Evolutionary conservation across 2,113 vertebrate species (phyloP), one percentile per base, ranked within the genome.

Genomic region (Noctilio leporinus): DNA sequence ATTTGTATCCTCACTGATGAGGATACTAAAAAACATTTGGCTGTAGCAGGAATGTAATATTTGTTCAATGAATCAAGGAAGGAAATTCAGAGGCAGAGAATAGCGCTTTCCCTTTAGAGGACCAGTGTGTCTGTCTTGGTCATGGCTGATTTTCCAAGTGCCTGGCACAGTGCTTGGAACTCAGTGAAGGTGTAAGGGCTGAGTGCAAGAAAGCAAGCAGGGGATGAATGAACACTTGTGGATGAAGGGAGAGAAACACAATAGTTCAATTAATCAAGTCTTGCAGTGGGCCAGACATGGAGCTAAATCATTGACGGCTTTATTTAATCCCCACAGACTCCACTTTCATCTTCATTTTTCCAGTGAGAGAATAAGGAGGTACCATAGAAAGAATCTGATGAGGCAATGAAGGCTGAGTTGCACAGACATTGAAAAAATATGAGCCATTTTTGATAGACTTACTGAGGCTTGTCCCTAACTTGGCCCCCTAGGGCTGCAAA

Each of bases 271-370:
- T 64, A 20, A 7, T 0, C 6, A 17, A 62, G 28, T 53, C 62
- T 81, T 1, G 2, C 10, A 0, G 51, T 2, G 1, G 47, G 33
- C 40, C 49, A 47, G 64, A 38, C 15, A 0, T 2, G 5, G 17
- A 90, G n/a, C 30, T 14, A 19, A 43, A 35, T 45, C 35, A 10
- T 55, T 12, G 24, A 1, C 33, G 53, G 26, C 38, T n/a, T 49
- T n/a, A 4, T 28, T 49, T n/a, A 76, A 70, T 22, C 53, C 15
- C n/a, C 33, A 47, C 16, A 16, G 6, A 28, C 53, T 65, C 49
- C 57, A 47, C 33, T 28, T 47, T 57, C 49, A 33, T 51, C n/a
- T 88, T 93, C 62, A 40, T 26, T 62, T 43, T 84, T 40, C 26
- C 69, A 17, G 1, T 7, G 55, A 67, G 73, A 47, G 93, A 81